Evolutionary conservation across 2,113 vertebrate species (phyloP).

Genomic region (Pampusana beccarii): DNA sequence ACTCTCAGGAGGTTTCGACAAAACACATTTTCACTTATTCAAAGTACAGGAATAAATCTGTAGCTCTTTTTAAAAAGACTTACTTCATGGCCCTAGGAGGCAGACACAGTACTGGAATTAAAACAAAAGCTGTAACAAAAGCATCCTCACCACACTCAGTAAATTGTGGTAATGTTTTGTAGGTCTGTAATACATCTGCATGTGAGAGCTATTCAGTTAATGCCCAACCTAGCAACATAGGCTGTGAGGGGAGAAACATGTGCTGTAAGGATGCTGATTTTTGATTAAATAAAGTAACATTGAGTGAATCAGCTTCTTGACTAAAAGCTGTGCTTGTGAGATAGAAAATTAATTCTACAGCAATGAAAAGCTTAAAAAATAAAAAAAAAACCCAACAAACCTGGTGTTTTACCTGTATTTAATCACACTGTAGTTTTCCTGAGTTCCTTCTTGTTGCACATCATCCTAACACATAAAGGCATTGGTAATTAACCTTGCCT

Average conservation of each 20-base stretch:
- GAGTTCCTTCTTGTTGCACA: background rate
- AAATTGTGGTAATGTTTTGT: constrained; percentile 32
- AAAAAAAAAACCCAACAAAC: background rate
- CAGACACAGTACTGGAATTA: constrained; percentile 57
- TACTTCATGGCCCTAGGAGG: constrained; percentile 27
- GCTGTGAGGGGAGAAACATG: background rate
- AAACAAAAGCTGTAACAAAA: constrained; percentile 63
- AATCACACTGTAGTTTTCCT: background rate
- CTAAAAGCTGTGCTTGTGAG: background rate
- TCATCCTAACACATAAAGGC: background rate
- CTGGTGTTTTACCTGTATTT: background rate
- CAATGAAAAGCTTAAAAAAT: background rate
- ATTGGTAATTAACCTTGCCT: background rate
- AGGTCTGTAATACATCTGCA: constrained; percentile 11
- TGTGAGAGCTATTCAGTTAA: background rate
- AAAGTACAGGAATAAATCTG: constrained; percentile 70
- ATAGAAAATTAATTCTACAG: background rate
- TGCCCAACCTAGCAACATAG: background rate
- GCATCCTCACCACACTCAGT: background rate
- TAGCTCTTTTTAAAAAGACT: constrained; percentile 42
- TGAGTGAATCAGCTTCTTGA: background rate
- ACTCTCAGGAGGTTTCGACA: constrained; percentile 61
- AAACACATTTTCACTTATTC: constrained; percentile 70
- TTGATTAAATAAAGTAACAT: background rate
- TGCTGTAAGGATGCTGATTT: background rate